Evolutionary conservation across 2,113 vertebrate species (phyloP).

Genomic region (Corapipo altera): DNA sequence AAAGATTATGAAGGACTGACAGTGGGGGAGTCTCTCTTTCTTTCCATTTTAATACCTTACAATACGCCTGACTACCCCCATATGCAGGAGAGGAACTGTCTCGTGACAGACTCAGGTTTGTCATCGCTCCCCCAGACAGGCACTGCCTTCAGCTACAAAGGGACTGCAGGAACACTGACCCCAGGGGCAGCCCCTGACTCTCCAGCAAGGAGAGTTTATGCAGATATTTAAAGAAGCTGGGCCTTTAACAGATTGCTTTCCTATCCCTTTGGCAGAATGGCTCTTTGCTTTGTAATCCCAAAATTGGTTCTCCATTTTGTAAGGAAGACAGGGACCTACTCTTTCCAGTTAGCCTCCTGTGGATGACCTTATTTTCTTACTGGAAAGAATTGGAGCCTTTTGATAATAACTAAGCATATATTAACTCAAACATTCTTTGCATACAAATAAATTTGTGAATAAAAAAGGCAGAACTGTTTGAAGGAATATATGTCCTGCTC

Average conservation of each 20-base stretch:
- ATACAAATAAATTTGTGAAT: background rate
- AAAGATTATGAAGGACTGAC: background rate
- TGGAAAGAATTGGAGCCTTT: background rate
- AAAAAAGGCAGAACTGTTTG: background rate
- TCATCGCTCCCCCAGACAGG: slow-evolving; percentile 29
- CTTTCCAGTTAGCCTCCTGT: background rate
- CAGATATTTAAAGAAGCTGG: background rate
- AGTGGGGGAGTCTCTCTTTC: slow-evolving; percentile 35
- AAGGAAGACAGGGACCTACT: background rate
- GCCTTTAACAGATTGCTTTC: background rate
- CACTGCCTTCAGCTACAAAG: background rate
- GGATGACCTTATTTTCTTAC: background rate
- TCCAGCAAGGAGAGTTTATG: background rate
- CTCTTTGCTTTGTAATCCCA: background rate
- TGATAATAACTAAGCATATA: background rate
- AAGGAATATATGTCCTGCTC: background rate
- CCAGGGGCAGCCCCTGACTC: background rate
- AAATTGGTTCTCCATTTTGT: background rate
- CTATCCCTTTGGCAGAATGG: background rate
- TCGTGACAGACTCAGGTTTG: slow-evolving; percentile 34
- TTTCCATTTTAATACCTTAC: slow-evolving; percentile 20
- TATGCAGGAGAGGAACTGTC: background rate
- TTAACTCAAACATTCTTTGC: background rate
- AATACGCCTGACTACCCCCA: slow-evolving; percentile 23
- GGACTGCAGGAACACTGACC: background rate